A percentile compares a stretch with the other conserved stretches of the same genome.
These are phyloP conservation scores for Neogale vison DNA, from an alignment of 2,113 vertebrate genomes.

Conservation along the genomic window DNA sequence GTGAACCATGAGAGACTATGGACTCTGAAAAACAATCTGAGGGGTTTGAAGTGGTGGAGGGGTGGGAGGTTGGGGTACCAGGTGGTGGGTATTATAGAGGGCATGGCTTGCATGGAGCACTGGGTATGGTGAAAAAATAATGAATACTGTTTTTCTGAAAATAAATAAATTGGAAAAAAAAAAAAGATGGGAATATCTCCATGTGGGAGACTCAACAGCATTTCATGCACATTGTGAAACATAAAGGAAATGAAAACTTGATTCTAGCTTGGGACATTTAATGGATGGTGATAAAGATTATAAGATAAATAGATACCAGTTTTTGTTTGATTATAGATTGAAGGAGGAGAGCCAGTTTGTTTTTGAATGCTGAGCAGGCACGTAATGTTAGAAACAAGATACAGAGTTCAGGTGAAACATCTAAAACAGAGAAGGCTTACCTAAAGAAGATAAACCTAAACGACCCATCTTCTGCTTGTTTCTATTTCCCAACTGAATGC, in stretches of 20 bases:
- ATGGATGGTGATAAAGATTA: background rate
- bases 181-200: no score
- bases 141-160: no score
- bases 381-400: background rate
- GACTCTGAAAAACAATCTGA: no score
- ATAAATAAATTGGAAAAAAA: no score
- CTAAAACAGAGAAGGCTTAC: background rate
- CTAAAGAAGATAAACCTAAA: background rate
- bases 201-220: background rate
- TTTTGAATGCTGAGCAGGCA: background rate
- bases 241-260: background rate
- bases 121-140: no score
- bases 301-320: background rate
- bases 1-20: no score
- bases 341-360: background rate
- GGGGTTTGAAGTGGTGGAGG: no score
- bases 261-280: background rate
- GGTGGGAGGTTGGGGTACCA: no score
- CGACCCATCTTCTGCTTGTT: background rate
- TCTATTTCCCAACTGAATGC: background rate
- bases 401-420: background rate
- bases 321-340: background rate
- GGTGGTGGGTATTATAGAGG: no score
- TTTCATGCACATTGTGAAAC: background rate
- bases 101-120: no score